A percentile compares a stretch with the other conserved stretches of the same genome.
Evolutionary conservation across 2,888 invertebrate species (phyloP).

Genomic region (Quadroppia sp.): DNA sequence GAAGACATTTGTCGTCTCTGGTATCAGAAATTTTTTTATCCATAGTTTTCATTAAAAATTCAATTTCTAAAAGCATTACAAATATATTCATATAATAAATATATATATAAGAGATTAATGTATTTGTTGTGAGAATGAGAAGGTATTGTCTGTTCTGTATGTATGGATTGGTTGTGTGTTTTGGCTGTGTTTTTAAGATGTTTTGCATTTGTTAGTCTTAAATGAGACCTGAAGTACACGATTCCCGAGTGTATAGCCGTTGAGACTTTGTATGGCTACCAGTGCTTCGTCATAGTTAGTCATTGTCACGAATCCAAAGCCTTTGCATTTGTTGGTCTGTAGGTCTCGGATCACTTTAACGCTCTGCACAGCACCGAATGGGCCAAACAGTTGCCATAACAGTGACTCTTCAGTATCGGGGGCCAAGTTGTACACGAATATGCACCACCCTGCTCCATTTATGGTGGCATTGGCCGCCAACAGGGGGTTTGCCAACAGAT

Average conservation of each 20-base stretch:
- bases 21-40: background rate
- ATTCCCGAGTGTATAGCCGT: slow-evolving; percentile 91
- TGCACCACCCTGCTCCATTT: slow-evolving; percentile 53
- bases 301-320: slow-evolving; percentile 98
- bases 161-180: background rate
- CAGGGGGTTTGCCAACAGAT: slow-evolving; percentile 48
- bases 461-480: slow-evolving; percentile 48
- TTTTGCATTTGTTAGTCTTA: slow-evolving; percentile 63
- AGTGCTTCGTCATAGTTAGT: slow-evolving; percentile 96
- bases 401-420: slow-evolving; percentile 87
- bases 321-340: slow-evolving; percentile 95
- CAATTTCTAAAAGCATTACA: slow-evolving; percentile 13
- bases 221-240: slow-evolving; percentile 95
- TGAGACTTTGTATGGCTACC: slow-evolving; percentile 90
- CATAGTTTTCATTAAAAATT: background rate
- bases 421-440: slow-evolving; percentile 87
- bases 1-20: background rate
- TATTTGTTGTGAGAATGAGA: slow-evolving; percentile 3
- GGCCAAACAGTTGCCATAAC: slow-evolving; percentile 91
- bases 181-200: slow-evolving; percentile 30
- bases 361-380: slow-evolving; percentile 94
- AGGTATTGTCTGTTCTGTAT: background rate
- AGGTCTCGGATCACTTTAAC: slow-evolving; percentile 94
- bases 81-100: background rate
- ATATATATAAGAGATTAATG: background rate